Evolutionary conservation across 2,113 vertebrate species (phyloP), one percentile per base, ranked within the genome.

Genomic region (Channa maculata): DNA sequence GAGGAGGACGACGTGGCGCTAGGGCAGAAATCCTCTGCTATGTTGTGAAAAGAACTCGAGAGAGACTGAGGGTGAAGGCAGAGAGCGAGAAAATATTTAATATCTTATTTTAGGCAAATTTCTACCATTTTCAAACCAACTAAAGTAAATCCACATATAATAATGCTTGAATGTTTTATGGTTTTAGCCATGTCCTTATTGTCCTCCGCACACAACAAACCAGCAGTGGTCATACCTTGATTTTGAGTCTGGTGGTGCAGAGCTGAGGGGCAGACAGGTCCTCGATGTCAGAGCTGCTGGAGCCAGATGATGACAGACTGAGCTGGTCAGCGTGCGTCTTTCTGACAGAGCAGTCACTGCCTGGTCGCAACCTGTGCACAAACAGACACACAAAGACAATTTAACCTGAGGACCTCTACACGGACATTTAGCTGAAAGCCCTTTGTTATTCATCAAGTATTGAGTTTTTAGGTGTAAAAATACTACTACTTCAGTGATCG

Each of bases 221-320:
- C 0, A 15, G 5, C 2, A 3, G 24, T 1, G 49, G 11, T 39
- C 74, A 1, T 72, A 94, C 93, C 90, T 92, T 90, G 44, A 87
- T 70, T 77, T 90, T 94, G 24, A 82, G 84, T 50, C 86, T 62
- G 79, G 91, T 80, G 1, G 86, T 85, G 1, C 75, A 84, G 3
- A 84, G 73, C 70, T 86, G 88, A 11, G 90, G 87, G 33, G 34
- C 55, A 14, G 80, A 63, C 49, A 93, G 79, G 12, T 95, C 94
- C 39, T 95, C 95, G 67, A 92, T 88, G 62, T 94, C 94, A 7
- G 93, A 94, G 43, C 93, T 67, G 66, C 92, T 92, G 81, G 94
- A 95, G 9, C 94, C 89, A 11, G 93, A 93, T 0, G 94, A 95
- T 0, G 94, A 94, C 33, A 94, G 79, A 8, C 93, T 92, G 68